Conservation (phyloP, 2,888 invertebrate species). For the Drosophila pseudotalamancana region DNA sequence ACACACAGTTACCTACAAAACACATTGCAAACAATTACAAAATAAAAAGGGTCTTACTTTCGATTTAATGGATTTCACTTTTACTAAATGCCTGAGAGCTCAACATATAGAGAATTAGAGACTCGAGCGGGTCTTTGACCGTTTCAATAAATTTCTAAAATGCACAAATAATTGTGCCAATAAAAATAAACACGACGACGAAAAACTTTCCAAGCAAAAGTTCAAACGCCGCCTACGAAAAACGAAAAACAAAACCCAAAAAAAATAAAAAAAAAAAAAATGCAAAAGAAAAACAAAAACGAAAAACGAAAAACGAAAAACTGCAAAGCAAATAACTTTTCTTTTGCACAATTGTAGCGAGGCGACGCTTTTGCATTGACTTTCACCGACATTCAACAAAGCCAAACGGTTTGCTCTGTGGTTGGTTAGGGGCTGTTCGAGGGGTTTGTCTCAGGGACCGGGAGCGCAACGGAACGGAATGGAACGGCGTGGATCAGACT, state of each 20-base stretch:
- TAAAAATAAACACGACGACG: slow-evolving; percentile 70
- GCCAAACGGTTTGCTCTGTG: slow-evolving; percentile 17
- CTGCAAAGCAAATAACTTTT: slow-evolving; percentile 71
- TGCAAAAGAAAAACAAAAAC: background rate
- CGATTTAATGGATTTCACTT: slow-evolving; percentile 51
- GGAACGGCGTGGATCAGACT: no score
- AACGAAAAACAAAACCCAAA: slow-evolving; percentile 35
- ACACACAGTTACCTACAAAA: no score
- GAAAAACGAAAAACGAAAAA: slow-evolving; percentile 56
- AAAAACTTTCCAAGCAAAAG: slow-evolving; percentile 73
- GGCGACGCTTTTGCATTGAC: slow-evolving; percentile 58
- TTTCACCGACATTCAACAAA: slow-evolving; percentile 73
- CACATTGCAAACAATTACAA: slow-evolving; percentile 2
- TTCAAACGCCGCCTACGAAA: slow-evolving; percentile 75
- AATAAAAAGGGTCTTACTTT: slow-evolving; percentile 48
- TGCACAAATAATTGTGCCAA: slow-evolving; percentile 80
- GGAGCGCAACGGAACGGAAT: no score
- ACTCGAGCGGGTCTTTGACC: slow-evolving; percentile 58
- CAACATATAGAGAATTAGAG: slow-evolving; percentile 13
- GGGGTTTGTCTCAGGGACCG: slow-evolving; percentile 33
- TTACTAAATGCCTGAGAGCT: slow-evolving; percentile 10
- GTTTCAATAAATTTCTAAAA: slow-evolving; percentile 75
- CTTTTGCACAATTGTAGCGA: slow-evolving; percentile 78
- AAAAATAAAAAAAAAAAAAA: slow-evolving; percentile 23
- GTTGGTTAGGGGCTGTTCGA: background rate